These are phyloP conservation scores for Dendrolimus pini DNA, from an alignment of 2,888 invertebrate genomes.

Conservation along the genomic window DNA sequence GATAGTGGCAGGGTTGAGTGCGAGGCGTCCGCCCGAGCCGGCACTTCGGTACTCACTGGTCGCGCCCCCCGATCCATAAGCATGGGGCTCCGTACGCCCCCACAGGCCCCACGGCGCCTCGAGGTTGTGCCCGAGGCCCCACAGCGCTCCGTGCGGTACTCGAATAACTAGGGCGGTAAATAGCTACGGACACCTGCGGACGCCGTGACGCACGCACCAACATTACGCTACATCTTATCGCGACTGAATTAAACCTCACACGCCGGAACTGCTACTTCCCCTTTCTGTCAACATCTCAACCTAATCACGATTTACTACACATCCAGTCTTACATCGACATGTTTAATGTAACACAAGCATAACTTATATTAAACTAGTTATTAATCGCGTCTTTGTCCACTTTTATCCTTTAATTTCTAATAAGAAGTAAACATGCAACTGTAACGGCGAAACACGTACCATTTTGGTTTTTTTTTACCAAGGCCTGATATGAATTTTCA, in stretches of 20 bases:
- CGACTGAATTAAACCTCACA: constrained; percentile 20
- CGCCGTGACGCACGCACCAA: constrained; percentile 40
- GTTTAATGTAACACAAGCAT: neutral
- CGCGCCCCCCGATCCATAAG: constrained; percentile 64
- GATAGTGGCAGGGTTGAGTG: constrained; percentile 23
- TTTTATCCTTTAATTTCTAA: too few relatives aligned
- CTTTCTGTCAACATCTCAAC: constrained; percentile 3
- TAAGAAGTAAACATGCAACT: too few relatives aligned
- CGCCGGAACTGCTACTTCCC: constrained; percentile 14
- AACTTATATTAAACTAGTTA: too few relatives aligned
- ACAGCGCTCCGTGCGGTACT: constrained; percentile 36
- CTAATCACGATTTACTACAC: neutral
- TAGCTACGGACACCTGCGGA: constrained; percentile 60
- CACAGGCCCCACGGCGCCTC: constrained; percentile 32
- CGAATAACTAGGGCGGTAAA: constrained; percentile 67
- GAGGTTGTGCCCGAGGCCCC: constrained; percentile 17
- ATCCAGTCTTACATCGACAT: neutral
- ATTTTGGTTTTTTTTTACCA: too few relatives aligned
- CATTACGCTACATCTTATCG: constrained; percentile 36
- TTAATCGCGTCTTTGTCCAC: too few relatives aligned
- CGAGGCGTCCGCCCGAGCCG: constrained; percentile 60
- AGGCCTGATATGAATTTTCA: too few relatives aligned
- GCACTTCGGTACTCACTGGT: constrained; percentile 61
- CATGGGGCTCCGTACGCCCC: constrained; percentile 48
- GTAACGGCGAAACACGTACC: too few relatives aligned